phyloP scores from a whole-genome alignment of 2,888 invertebrate genomes.

The Parnassius glacialis region DNA sequence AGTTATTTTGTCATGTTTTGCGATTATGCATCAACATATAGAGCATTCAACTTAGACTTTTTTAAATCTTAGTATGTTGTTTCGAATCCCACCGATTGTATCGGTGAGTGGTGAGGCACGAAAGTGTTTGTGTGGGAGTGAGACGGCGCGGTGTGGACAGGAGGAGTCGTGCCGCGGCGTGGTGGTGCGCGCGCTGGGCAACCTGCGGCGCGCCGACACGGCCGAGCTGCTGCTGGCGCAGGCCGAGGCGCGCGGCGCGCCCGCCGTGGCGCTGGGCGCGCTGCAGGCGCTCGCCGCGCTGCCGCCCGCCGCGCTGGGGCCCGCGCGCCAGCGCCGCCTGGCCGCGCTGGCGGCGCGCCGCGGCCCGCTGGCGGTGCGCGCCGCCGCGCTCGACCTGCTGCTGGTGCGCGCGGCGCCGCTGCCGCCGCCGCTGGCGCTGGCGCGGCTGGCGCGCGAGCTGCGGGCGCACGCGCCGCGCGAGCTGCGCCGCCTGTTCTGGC shows the following conservation, averaged over 20 bases:
- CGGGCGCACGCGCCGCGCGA: conserved; percentile 43
- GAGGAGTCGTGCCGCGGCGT: conserved; percentile 43
- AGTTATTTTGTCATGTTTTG: too few relatives aligned
- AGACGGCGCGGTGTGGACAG: conserved; percentile 17
- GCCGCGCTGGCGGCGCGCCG: conserved; percentile 28
- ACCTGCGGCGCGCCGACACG: conserved; percentile 48
- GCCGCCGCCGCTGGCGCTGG: conserved; percentile 32
- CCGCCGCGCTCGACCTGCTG: conserved; percentile 41
- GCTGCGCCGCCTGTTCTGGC: conserved; percentile 58
- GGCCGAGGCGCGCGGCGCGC: conserved; percentile 35
- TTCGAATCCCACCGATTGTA: background rate
- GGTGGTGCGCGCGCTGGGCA: conserved; percentile 50
- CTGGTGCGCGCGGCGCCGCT: conserved; percentile 52
- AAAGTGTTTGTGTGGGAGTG: background rate
- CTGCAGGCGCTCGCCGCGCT: conserved; percentile 30
- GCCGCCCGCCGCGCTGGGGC: conserved; percentile 20
- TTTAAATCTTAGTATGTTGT: too few relatives aligned
- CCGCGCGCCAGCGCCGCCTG: conserved; percentile 21
- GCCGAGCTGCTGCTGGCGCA: conserved; percentile 43
- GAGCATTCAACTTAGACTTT: too few relatives aligned
- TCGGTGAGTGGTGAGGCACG: background rate
- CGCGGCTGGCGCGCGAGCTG: conserved; percentile 31
- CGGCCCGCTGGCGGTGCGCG: conserved; percentile 23
- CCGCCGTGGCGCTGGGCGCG: conserved; percentile 38
- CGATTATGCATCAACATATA: too few relatives aligned